Evolutionary conservation across 2,113 vertebrate genomes (phyloP), one percentile per base, ranked within the genome.

Genomic region (Sialia sialis): DNA sequence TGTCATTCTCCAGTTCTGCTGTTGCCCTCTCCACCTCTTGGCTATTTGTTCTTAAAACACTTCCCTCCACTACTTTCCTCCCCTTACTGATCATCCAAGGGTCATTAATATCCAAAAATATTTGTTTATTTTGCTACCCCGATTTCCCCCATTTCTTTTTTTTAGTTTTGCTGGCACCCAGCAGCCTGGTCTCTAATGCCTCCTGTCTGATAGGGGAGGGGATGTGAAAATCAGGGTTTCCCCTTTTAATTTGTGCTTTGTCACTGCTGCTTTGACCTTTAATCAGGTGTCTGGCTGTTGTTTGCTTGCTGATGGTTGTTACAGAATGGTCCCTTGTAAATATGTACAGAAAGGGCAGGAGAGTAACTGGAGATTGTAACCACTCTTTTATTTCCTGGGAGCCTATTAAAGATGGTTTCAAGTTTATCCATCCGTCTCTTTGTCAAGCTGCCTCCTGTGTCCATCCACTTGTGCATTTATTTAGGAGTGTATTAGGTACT

Each of bases 361-460:
- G 85, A 93, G 63, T 83, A 86, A 95, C 93, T 93, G 95, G 85
- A 90, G 82, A 83, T 34, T 41, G 52, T 88, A 78, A 75, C 72
- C 68, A 72, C 87, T 60, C 84, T 88, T 94, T 94, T 94, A 94
- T 90, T 93, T 95, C 83, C 79, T 93, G 21, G 79, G 87, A 95
- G 85, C 87, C 91, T 84, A 67, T 88, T 92, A 95, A 93, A 86
- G 79, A 90, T 17, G 3, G 46, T 79, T 96, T 86, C 74, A 83
- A 83, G 82, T 44, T 84, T 92, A 89, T 93, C 81, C 56, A 39
- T 87, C 91, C 12, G 7, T 56, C 63, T 62, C 46, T 96, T 95
- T 96, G 97, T 94, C 94, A 95, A 94, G 90, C 84, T 95, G 90
- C 90, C 89, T 88, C 80, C 94, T 87, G 89, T 91, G 88, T 89